phyloP scores from a whole-genome alignment of 2,113 vertebrate genomes.

The Podarcis raffonei region DNA sequence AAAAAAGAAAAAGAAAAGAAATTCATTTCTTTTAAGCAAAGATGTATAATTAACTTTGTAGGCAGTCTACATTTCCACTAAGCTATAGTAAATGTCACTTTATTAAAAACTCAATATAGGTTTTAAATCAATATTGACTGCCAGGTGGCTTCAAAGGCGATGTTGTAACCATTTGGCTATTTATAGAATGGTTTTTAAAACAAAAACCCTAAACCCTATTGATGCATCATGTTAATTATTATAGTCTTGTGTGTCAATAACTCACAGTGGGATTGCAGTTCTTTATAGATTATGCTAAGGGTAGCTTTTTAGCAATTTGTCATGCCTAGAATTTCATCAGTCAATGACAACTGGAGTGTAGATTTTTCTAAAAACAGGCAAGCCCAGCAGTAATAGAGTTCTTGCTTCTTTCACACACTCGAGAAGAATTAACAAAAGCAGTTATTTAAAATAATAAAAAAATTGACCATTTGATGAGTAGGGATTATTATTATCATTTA shows the following conservation, averaged over 20 bases:
- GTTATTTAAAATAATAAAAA: no score
- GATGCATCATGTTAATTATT: background rate
- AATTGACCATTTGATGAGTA: background rate
- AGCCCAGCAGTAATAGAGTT: no score
- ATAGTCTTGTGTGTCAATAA: background rate
- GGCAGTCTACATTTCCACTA: background rate
- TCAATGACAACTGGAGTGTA: background rate
- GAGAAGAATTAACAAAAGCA: no score
- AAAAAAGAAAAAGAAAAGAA: background rate
- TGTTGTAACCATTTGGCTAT: background rate
- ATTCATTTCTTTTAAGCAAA: background rate
- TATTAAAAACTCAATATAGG: background rate
- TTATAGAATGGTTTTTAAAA: background rate
- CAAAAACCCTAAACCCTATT: no score
- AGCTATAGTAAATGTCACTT: background rate
- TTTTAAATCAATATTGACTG: constrained; percentile 1
- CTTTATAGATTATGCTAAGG: background rate
- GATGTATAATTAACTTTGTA: background rate
- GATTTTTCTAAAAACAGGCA: background rate
- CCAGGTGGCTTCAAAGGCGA: background rate
- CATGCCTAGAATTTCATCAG: constrained; percentile 2
- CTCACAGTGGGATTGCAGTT: background rate
- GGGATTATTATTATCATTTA: no score
- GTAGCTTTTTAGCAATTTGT: background rate
- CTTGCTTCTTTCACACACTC: no score